phyloP scores from a whole-genome alignment of 2,797 vertebrate genomes.

The Xenops minutus region DNA sequence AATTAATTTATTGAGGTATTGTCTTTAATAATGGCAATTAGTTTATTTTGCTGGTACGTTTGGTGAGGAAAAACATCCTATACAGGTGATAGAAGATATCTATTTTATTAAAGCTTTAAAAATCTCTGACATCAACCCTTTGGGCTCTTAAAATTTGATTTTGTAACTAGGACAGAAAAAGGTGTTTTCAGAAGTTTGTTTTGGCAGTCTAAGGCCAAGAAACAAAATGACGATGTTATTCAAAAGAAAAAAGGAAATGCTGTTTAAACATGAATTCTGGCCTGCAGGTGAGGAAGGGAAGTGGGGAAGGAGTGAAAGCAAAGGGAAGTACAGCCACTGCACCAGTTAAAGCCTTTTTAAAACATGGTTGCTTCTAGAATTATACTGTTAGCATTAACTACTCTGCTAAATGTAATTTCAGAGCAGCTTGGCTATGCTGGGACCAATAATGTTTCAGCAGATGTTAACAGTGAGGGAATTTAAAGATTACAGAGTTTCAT shows the following conservation, averaged over 20 bases:
- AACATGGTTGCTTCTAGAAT: conserved; percentile 77
- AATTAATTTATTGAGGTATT: neutral
- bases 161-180: neutral
- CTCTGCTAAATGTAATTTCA: conserved; percentile 83
- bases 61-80: neutral
- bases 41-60: conserved; percentile 23
- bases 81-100: neutral
- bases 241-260: neutral
- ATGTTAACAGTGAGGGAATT: conserved; percentile 97
- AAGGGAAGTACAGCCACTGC: neutral
- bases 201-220: neutral
- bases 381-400: conserved; percentile 83
- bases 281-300: neutral
- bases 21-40: neutral
- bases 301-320: neutral
- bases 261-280: neutral
- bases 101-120: conserved; percentile 45
- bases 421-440: conserved; percentile 85
- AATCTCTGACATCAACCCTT: neutral
- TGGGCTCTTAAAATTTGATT: conserved; percentile 7
- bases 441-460: conserved; percentile 96
- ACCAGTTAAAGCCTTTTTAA: conserved; percentile 68
- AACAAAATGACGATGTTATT: neutral
- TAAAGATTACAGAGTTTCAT: conserved; percentile 93
- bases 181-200: conserved; percentile 7